phyloP scores from a whole-genome alignment of 2,888 invertebrate genomes.

The Drosophila meridiana region DNA sequence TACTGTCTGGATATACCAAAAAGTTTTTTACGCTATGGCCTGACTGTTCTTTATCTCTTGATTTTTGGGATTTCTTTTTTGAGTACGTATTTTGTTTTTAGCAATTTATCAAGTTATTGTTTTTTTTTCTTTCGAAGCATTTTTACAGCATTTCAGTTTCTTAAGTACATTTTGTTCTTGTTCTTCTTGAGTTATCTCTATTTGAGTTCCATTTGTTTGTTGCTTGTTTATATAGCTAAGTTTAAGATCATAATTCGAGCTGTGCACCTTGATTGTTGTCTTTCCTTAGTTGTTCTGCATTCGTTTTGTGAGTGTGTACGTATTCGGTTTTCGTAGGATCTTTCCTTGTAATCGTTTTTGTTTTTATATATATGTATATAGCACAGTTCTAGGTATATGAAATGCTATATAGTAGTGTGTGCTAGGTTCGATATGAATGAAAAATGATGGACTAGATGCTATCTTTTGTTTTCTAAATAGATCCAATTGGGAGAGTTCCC shows the following conservation, averaged over 20 bases:
- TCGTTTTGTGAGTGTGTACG: constrained; percentile 35
- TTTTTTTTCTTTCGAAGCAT: constrained; percentile 43
- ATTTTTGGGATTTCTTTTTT: constrained; percentile 5
- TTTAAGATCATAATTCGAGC: constrained; percentile 41
- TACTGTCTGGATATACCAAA: constrained; percentile 45
- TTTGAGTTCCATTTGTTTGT: constrained; percentile 25
- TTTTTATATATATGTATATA: constrained; percentile 5
- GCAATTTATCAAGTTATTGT: constrained; percentile 25
- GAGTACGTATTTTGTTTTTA: constrained; percentile 65
- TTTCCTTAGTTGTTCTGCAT: constrained; percentile 9
- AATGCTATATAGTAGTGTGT: constrained; percentile 49
- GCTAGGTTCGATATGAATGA: constrained; percentile 76
- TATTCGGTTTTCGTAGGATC: constrained; percentile 47
- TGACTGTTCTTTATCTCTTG: constrained; percentile 34
- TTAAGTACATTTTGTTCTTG: constrained; percentile 55
- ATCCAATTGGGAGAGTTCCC: constrained; percentile 3
- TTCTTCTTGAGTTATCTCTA: neutral
- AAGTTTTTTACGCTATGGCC: constrained; percentile 48
- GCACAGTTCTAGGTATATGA: constrained; percentile 31
- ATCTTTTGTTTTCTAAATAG: constrained; percentile 46
- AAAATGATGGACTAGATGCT: constrained; percentile 73
- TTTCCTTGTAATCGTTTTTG: constrained; percentile 16
- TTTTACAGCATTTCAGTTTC: constrained; percentile 60
- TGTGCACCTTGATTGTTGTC: constrained; percentile 56
- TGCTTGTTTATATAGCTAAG: constrained; percentile 16